These are phyloP conservation scores for Cygnus atratus DNA, from an alignment of 2,113 vertebrate genomes.

Conservation along the genomic window DNA sequence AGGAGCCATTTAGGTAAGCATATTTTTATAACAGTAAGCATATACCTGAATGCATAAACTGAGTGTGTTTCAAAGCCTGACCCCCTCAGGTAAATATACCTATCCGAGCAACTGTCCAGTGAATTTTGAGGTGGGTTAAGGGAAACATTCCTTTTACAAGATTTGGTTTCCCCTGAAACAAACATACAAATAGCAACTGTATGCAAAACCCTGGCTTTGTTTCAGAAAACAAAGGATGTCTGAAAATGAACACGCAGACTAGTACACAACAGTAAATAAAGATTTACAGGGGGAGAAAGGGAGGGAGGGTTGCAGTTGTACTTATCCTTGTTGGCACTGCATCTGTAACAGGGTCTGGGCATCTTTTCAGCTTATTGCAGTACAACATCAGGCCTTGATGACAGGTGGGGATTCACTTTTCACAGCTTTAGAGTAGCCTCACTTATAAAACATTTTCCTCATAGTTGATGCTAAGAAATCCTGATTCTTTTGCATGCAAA, in stretches of 20 bases:
- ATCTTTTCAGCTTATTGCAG: neutral
- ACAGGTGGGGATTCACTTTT: neutral
- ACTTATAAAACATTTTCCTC: neutral
- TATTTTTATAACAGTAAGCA: neutral
- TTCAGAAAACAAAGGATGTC: neutral
- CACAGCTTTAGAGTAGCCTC: neutral
- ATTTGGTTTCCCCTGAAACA: neutral
- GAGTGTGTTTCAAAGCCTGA: neutral
- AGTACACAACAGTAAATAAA: neutral
- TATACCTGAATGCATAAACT: neutral
- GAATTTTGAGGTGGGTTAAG: neutral
- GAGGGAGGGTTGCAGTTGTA: fast-evolving
- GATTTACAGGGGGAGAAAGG: neutral
- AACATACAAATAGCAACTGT: neutral
- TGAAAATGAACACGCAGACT: neutral
- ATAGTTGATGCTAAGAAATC: neutral
- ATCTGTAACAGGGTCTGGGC: neutral
- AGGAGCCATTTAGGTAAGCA: neutral
- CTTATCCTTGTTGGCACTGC: fast-evolving
- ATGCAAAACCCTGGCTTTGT: neutral
- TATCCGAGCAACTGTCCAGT: fast-evolving
- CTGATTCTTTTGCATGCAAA: neutral
- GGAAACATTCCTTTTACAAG: neutral
- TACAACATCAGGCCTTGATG: neutral
- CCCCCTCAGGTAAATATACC: neutral